Evolutionary conservation across 2,113 vertebrate species (phyloP).

Genomic region (Nettapus auritus): DNA sequence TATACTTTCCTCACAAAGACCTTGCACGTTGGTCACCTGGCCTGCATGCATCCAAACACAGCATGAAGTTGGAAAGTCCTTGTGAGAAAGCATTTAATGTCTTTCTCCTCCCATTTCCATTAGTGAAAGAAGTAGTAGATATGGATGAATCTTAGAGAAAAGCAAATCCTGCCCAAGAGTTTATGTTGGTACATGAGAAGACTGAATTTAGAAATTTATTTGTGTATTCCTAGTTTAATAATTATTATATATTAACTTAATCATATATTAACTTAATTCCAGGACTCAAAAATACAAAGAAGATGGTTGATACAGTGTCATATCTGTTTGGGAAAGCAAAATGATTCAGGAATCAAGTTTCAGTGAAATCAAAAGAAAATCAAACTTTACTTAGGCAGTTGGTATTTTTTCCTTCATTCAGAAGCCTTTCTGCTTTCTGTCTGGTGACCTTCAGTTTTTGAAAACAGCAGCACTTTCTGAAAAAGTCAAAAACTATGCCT

Average conservation of each 20-base stretch:
- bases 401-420: constrained; percentile 26
- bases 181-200: background rate
- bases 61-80: background rate
- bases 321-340: background rate
- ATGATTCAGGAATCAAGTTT: background rate
- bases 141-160: background rate
- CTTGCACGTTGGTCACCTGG: background rate
- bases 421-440: background rate
- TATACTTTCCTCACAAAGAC: background rate
- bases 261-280: background rate
- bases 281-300: background rate
- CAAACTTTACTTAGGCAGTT: constrained; percentile 26
- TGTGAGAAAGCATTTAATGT: background rate
- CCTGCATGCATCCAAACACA: background rate
- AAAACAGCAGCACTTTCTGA: background rate
- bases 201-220: background rate
- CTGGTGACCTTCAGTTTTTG: background rate
- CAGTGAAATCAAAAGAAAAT: constrained; percentile 53
- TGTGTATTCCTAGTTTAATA: background rate
- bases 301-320: background rate
- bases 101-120: background rate
- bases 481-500: background rate
- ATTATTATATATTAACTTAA: background rate
- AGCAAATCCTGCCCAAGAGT: background rate
- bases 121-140: background rate